Evolutionary conservation across 2,888 invertebrate species (phyloP), one percentile per base, ranked within the genome.

Genomic region (Drosophila robusta): DNA sequence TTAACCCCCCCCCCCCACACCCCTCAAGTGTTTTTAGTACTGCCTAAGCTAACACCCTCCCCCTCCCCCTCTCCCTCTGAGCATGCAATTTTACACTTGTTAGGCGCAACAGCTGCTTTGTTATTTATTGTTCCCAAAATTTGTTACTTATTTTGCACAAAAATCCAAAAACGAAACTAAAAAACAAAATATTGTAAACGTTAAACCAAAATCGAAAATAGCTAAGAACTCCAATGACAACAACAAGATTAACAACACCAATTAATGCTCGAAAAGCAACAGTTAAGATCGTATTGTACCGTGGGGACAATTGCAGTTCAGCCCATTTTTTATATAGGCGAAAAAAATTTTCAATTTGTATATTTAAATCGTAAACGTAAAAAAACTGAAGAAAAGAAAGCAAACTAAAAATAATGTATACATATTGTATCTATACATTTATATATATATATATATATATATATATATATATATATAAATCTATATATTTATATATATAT

Each of bases 71-170:
- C 26, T 8, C 26, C 7, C 7, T 29, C 14, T 14, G 38, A 16
- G 22, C 44, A 11, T 11, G 47, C 32, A 56, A 26, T 55, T 54
- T 49, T 50, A 44, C 44, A 63, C 63, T 54, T 61, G 70, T 52
- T 65, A 66, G n/a, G 14, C 22, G 11, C 34, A 9, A 12, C 62
- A 18, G 47, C 56, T 69, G 56, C 64, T 70, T 78, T 78, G 83
- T 81, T 78, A 85, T 81, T 78, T 85, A 81, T 85, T 81, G 50
- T 64, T 60, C 38, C 60, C 26, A 36, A 66, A 50, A 60, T 64
- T 75, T 75, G 76, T 75, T 86, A 68, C 36, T 49, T 78, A 58
- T 64, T 78, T 81, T 75, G 65, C 82, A 65, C 67, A 62, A 67
- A 67, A 38, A 12, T 29, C 18, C n/a, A 38, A n/a, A 34, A 11